Evolutionary conservation across 2,888 invertebrate genomes (phyloP).

Genomic region (Yponomeuta sedellus): DNA sequence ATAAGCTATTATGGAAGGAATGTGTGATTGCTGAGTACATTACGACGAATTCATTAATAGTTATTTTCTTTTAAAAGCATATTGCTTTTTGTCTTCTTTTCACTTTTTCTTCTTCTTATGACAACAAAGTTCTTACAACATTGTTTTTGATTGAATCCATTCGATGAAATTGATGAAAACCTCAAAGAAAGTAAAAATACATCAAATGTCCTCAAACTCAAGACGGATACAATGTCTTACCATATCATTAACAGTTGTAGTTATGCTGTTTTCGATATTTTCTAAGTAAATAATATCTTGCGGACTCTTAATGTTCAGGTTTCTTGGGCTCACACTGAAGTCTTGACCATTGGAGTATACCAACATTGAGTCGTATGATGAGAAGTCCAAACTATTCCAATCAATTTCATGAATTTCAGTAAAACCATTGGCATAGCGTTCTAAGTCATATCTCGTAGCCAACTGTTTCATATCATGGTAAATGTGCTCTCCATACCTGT

Average conservation of each 20-base stretch:
- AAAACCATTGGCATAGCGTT: slow-evolving; percentile 81
- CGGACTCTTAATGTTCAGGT: slow-evolving; percentile 48
- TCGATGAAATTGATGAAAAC: too few relatives aligned
- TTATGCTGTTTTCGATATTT: slow-evolving; percentile 54
- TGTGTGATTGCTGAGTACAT: too few relatives aligned
- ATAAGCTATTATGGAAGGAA: background rate
- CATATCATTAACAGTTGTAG: slow-evolving; percentile 45
- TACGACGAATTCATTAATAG: too few relatives aligned
- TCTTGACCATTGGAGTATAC: slow-evolving; percentile 79
- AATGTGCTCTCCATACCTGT: slow-evolving; percentile 77
- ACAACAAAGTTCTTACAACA: too few relatives aligned
- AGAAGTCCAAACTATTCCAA: slow-evolving; percentile 62
- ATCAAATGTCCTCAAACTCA: too few relatives aligned
- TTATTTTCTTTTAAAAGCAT: too few relatives aligned
- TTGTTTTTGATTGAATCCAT: too few relatives aligned
- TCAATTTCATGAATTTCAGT: slow-evolving; percentile 74
- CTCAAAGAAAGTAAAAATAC: too few relatives aligned
- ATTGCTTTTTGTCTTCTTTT: too few relatives aligned
- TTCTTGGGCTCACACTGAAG: slow-evolving; percentile 73
- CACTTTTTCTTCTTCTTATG: too few relatives aligned
- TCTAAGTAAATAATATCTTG: slow-evolving; percentile 41
- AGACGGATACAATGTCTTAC: slow-evolving; percentile 36
- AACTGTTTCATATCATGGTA: slow-evolving; percentile 80
- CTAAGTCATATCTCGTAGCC: slow-evolving; percentile 82
- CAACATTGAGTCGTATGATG: slow-evolving; percentile 78